Percentiles rank a stretch among this genome's conserved stretches.
Evolutionary conservation across 2,113 vertebrate genomes (phyloP).

Genomic region (Eurystomus gularis): DNA sequence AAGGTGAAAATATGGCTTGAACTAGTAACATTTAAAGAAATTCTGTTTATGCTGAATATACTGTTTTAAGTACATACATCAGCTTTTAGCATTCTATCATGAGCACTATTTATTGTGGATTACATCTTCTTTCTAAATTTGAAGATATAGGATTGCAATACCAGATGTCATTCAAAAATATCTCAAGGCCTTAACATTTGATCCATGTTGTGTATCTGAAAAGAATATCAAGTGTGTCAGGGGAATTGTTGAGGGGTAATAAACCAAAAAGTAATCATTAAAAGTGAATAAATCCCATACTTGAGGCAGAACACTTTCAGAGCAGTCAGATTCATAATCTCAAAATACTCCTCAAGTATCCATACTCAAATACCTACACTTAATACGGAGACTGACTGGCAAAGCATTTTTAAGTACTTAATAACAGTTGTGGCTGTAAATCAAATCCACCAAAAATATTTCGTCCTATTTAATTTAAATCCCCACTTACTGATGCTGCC

Average conservation of each 20-base stretch:
- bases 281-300: constrained; percentile 7
- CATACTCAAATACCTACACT: not conserved
- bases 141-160: not conserved
- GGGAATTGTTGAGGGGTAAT: not conserved
- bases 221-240: not conserved
- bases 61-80: not conserved
- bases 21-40: not conserved
- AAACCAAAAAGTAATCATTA: constrained; percentile 5
- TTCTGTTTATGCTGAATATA: not conserved
- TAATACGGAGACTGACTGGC: not conserved
- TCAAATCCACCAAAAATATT: constrained; percentile 35
- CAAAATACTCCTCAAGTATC: not conserved
- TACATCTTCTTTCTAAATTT: not conserved
- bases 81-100: not conserved
- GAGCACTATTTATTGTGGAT: not conserved
- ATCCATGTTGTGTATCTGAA: not conserved
- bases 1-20: not conserved
- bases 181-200: not conserved
- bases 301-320: constrained; percentile 35
- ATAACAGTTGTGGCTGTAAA: constrained; percentile 20
- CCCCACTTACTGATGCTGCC: not conserved
- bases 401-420: constrained; percentile 45
- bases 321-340: constrained; percentile 19
- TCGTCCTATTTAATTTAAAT: constrained; percentile 17
- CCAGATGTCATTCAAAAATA: not conserved